Evolutionary conservation across 2,797 vertebrate species (phyloP).

Genomic region (Eleutherodactylus coqui): DNA sequence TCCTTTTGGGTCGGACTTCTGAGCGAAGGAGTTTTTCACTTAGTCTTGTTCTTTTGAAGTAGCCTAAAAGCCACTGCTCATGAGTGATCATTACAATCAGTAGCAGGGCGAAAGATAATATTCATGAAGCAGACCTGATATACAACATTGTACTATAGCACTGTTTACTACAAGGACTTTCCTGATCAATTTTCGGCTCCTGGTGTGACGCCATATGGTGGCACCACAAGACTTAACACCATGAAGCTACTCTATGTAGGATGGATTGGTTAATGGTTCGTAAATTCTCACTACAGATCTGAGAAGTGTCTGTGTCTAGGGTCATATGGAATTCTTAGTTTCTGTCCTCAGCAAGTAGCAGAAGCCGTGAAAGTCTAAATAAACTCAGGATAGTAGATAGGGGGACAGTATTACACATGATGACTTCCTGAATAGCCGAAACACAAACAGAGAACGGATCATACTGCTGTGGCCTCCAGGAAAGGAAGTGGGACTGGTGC

Average conservation of each 20-base stretch:
- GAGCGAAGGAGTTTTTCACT: no score
- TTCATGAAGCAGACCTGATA: no score
- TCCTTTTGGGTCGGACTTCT: no score
- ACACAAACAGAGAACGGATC: constrained; percentile 70
- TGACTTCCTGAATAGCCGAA: constrained; percentile 78
- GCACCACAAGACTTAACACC: no score
- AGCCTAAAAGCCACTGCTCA: no score
- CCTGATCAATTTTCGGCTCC: no score
- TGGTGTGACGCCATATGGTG: no score
- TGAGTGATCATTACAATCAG: no score
- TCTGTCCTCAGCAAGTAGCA: constrained; percentile 68
- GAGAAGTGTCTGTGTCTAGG: constrained; percentile 9
- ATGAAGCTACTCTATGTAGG: no score
- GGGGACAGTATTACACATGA: constrained; percentile 74
- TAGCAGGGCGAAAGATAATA: no score
- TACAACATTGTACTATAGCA: no score
- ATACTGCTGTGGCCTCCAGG: constrained; percentile 67
- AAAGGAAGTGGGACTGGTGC: constrained; percentile 61
- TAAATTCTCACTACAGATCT: neutral
- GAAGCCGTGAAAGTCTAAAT: constrained; percentile 74
- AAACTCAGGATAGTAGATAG: constrained; percentile 77
- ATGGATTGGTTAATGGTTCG: neutral
- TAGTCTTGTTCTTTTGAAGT: no score
- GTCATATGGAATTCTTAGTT: constrained; percentile 31
- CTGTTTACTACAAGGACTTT: neutral